Evolutionary conservation across 2,113 vertebrate genomes (phyloP), one percentile per base, ranked within the genome.

Genomic region (Hemicordylus capensis): DNA sequence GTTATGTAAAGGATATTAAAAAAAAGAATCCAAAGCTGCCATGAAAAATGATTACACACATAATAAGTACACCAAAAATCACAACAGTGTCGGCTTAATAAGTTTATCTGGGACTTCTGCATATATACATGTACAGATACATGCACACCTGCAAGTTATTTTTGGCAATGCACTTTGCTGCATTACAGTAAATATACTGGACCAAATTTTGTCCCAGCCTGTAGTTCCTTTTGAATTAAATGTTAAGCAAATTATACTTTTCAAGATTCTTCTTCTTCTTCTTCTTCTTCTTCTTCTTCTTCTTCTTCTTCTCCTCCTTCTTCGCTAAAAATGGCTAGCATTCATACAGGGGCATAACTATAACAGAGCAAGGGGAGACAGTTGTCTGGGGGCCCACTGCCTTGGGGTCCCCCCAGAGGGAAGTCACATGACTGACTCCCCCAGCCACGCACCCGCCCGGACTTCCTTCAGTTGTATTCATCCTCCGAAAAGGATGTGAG

Each of bases 211-310:
- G 34, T 88, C 76, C 74, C 78, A 80, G 76, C 77, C 87, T 81
- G 74, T 28, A 72, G 74, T 58, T 91, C 82, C n/a, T 92, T 93
- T 81, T 34, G 37, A 69, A 46, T 44, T 1, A 39, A 88, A 82
- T 89, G 91, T 89, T 74, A 89, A 56, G 80, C 80, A 90, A 90
- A 91, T 90, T 85, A 83, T 64, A 78, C 87, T 79, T 88, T 78
- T 67, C n/a, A n/a, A 79, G 84, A 80, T 79, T 78, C 59, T 67
- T 85, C n/a, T n/a, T n/a, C n/a, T n/a, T n/a, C n/a, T n/a, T n/a
- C n/a, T n/a, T n/a, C n/a, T n/a, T n/a, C n/a, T n/a, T n/a, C n/a
- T n/a, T n/a, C n/a, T n/a, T n/a, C n/a, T n/a, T n/a, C n/a, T n/a
- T n/a, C n/a, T n/a, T n/a, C n/a, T n/a, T n/a, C n/a, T n/a, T n/a